A percentile compares a stretch with the other conserved stretches of the same genome.
These are phyloP conservation scores for Gryon sp. DNA, from an alignment of 1,140 invertebrate species.

Conservation along the genomic window DNA sequence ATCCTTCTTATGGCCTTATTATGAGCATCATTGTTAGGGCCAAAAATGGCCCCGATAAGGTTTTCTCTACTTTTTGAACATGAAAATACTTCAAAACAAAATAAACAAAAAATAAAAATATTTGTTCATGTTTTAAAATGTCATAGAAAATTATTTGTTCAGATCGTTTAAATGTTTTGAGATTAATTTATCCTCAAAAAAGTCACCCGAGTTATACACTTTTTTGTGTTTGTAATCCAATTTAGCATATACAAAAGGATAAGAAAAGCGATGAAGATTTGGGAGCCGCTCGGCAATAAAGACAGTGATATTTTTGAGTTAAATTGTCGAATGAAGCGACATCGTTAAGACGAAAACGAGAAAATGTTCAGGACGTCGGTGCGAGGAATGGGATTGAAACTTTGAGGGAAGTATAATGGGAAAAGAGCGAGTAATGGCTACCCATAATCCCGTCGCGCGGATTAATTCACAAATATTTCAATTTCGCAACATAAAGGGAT, in stretches of 20 bases:
- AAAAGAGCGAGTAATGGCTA: conserved; percentile 70
- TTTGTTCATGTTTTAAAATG: no score
- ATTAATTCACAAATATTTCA: conserved; percentile 77
- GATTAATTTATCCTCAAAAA: conserved; percentile 12
- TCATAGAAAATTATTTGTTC: no score
- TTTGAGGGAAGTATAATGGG: conserved; percentile 54
- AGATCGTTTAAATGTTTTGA: no score
- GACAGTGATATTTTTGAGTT: conserved; percentile 72
- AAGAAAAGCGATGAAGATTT: conserved; percentile 57
- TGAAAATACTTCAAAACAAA: no score
- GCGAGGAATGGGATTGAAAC: conserved; percentile 39
- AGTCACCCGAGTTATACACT: no score
- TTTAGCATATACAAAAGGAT: no score
- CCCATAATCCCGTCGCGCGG: conserved; percentile 73
- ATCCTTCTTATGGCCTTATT: no score
- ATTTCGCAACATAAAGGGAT: conserved; percentile 79
- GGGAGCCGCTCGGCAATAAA: conserved; percentile 34
- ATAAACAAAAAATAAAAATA: no score
- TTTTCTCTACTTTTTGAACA: no score
- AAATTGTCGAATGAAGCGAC: conserved; percentile 68
- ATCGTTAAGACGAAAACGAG: conserved; percentile 68
- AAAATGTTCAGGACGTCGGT: conserved; percentile 52
- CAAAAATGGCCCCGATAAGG: no score
- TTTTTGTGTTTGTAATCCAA: no score
- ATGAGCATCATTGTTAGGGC: no score